These are phyloP conservation scores for Phylloscopus collybita DNA, from an alignment of 2,797 vertebrate species.

Conservation along the genomic window DNA sequence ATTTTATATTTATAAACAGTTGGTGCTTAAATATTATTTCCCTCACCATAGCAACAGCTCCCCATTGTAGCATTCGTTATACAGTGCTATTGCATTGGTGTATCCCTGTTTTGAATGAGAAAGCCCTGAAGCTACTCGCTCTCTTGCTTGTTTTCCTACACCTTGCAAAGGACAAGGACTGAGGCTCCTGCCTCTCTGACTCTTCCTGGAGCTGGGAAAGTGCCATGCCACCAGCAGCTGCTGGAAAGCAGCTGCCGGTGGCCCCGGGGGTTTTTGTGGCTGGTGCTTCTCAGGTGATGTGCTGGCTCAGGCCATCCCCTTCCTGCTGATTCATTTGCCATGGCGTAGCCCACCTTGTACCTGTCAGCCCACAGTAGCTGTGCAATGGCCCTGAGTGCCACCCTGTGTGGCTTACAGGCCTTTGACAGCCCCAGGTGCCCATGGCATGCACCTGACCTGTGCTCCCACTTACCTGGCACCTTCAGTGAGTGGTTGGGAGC, in stretches of 20 bases:
- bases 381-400: neutral
- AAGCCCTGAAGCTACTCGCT: neutral
- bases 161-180: neutral
- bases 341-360: neutral
- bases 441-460: neutral
- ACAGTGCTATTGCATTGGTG: constrained; percentile 22
- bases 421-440: fast-evolving
- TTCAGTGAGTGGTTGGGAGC: fast-evolving
- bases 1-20: constrained; percentile 60
- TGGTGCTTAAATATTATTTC: constrained; percentile 60
- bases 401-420: fast-evolving
- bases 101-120: constrained; percentile 34
- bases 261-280: neutral
- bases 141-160: neutral
- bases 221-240: neutral
- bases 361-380: fast-evolving
- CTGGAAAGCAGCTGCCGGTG: neutral
- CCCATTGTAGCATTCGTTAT: constrained; percentile 27
- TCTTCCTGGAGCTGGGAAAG: neutral
- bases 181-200: neutral
- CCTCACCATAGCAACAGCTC: constrained; percentile 41
- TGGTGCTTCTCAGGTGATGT: neutral
- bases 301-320: neutral
- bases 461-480: neutral
- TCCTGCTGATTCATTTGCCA: neutral